phyloP scores from a whole-genome alignment of 1,140 invertebrate species.

The Aphis craccivora region DNA sequence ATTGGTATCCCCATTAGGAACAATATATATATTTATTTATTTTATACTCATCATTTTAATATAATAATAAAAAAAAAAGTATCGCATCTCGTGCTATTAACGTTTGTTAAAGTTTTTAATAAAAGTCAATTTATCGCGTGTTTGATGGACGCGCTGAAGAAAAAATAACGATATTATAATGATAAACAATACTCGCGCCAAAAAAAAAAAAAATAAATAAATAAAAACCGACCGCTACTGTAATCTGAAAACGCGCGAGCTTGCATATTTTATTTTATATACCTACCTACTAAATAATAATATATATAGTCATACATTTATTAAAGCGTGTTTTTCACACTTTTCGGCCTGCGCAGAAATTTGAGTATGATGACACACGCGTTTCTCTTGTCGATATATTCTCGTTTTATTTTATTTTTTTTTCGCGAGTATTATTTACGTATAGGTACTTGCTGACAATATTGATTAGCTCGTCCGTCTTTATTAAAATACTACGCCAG shows the following conservation, averaged over 20 bases:
- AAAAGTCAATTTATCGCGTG: not conserved
- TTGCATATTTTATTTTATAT: not conserved
- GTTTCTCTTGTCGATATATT: not conserved
- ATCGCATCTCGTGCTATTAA: not conserved
- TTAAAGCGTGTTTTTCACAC: not conserved
- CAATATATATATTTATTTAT: not conserved
- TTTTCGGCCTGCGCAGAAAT: not conserved
- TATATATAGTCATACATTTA: not conserved
- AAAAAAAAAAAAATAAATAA: not conserved
- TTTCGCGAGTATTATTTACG: not conserved
- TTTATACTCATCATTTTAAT: not conserved
- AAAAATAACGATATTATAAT: not conserved
- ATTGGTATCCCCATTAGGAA: too few species aligned
- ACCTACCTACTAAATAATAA: too few species aligned
- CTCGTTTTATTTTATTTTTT: not conserved
- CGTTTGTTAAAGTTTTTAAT: not conserved
- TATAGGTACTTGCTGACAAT: not conserved
- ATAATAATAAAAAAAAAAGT: not conserved
- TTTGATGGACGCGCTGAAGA: not conserved
- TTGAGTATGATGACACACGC: not conserved
- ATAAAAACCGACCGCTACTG: not conserved
- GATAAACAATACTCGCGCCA: not conserved
- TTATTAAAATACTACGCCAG: not conserved
- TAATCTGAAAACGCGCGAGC: not conserved
- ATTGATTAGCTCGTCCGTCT: slow-evolving; percentile 4